phyloP scores from a whole-genome alignment of 2,797 vertebrate genomes.

The Crenichthys baileyi region DNA sequence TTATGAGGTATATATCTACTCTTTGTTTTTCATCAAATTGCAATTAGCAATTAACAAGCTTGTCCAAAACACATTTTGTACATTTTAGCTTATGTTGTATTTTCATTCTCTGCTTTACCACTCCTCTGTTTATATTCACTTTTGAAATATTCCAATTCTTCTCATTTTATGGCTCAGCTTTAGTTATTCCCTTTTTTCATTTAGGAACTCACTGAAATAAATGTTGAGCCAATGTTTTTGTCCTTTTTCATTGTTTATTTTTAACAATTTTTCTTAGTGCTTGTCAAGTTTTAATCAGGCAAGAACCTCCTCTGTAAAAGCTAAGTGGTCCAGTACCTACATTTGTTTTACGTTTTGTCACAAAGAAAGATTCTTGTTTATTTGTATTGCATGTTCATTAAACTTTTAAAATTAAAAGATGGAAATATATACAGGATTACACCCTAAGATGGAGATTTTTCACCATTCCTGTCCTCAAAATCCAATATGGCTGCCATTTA shows the following conservation, averaged over 20 bases:
- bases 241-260: slow-evolving; percentile 2
- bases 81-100: slow-evolving; percentile 13
- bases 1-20: slow-evolving; percentile 16
- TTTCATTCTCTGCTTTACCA: not conserved
- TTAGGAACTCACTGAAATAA: not conserved
- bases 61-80: slow-evolving; percentile 6
- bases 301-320: not conserved
- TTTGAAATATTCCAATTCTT: slow-evolving; percentile 16
- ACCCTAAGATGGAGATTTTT: not conserved
- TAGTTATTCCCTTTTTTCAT: not conserved
- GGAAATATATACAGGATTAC: not conserved
- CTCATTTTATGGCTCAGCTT: not conserved
- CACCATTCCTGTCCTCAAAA: not conserved
- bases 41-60: slow-evolving; percentile 44
- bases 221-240: not conserved
- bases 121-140: slow-evolving; percentile 13
- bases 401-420: not conserved
- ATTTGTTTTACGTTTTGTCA: not conserved
- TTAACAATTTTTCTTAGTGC: not conserved
- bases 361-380: not conserved
- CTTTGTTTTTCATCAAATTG: slow-evolving; percentile 35
- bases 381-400: not conserved
- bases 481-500: not conserved
- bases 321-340: not conserved
- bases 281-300: too few relatives aligned